Evolutionary conservation across 35 echinoderm and acorn worm genomes (phyloP).

Genomic region (Eucidaris tribuloides): DNA sequence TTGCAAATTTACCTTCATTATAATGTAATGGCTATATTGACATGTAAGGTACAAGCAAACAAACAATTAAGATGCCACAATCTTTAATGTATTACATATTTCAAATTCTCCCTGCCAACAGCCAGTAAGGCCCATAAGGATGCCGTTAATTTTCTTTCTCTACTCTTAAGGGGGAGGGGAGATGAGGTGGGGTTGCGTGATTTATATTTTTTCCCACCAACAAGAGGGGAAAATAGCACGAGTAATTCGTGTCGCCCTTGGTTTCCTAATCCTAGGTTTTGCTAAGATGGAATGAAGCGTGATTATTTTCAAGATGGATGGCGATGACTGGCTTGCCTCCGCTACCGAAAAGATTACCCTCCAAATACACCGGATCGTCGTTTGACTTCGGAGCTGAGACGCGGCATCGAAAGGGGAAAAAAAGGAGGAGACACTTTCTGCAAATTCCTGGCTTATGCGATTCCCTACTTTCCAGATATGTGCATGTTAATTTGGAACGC

Average conservation of each 20-base stretch:
- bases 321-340: neutral
- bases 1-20: conserved; percentile 34
- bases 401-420: neutral
- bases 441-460: neutral
- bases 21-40: conserved; percentile 29
- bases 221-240: conserved; percentile 1
- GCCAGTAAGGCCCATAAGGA: neutral
- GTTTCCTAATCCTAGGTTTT: conserved; percentile 20
- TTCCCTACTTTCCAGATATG: neutral
- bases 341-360: neutral
- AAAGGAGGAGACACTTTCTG: neutral
- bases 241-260: conserved; percentile 3
- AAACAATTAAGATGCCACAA: conserved; percentile 30
- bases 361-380: neutral
- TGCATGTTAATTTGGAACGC: neutral
- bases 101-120: neutral
- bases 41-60: conserved; percentile 30
- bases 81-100: conserved; percentile 17
- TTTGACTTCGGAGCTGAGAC: neutral
- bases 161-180: no score
- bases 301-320: conserved; percentile 28
- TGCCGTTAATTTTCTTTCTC: conserved; percentile 2
- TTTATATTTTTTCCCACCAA: neutral
- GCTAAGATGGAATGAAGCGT: neutral
- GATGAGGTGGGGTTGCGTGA: neutral